phyloP scores from a whole-genome alignment of 2,797 vertebrate species.

The Macrochelys suwanniensis region DNA sequence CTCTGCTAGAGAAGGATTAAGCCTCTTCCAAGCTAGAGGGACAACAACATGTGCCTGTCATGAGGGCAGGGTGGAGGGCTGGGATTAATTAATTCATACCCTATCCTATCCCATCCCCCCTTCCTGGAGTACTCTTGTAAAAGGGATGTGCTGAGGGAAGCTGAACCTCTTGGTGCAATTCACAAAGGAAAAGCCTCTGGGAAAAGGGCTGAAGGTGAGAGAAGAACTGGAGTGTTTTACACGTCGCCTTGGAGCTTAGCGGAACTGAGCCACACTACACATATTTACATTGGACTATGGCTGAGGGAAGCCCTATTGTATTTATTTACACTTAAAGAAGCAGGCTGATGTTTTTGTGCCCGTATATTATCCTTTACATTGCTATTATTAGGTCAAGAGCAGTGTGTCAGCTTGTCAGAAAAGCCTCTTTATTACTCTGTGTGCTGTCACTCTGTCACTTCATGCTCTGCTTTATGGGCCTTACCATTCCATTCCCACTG shows the following conservation, averaged over 20 bases:
- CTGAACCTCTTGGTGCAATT: not conserved
- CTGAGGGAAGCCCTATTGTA: not conserved
- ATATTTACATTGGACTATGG: not conserved
- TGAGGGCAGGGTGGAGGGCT: not conserved
- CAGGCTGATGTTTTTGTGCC: not conserved
- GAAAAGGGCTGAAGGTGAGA: not conserved
- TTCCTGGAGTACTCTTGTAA: not conserved
- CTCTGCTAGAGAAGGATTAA: not conserved
- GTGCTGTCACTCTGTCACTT: not conserved
- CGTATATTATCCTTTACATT: not conserved
- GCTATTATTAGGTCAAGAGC: not conserved
- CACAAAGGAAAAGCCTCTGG: not conserved
- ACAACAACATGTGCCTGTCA: not conserved
- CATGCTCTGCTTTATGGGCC: not conserved
- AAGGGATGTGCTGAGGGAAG: not conserved
- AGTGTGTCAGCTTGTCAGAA: not conserved
- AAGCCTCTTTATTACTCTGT: not conserved
- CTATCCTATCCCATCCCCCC: not conserved
- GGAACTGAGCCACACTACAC: not conserved
- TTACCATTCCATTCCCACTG: not conserved
- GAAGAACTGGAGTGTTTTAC: fast-evolving
- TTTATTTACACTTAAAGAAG: not conserved
- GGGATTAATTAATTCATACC: not conserved
- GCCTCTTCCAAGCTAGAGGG: not conserved
- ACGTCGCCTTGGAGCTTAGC: not conserved